Evolutionary conservation across 2,888 invertebrate species (phyloP), one percentile per base, ranked within the genome.

Genomic region (Aradus depressus): DNA sequence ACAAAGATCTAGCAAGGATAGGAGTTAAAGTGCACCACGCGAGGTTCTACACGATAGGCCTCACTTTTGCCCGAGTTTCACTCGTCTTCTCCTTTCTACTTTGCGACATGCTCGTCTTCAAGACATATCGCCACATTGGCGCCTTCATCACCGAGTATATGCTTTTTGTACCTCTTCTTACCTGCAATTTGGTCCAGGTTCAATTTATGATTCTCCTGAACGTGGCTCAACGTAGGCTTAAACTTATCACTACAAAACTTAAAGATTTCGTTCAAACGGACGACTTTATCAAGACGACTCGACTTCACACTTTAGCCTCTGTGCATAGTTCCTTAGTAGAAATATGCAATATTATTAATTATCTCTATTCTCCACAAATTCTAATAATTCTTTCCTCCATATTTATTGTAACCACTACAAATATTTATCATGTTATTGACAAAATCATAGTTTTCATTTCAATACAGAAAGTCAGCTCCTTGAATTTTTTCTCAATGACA

Each of bases 361-460:
- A 39, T 16, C 39, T 56, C 3, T 56, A 56, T 39, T 42, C 53
- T 3, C 42, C 50, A n/a, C 56, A 56, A 31, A 56, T 56, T 23
- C 41, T 56, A 4, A 49, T 53, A 14, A 53, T 53, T n/a, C 35
- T 56, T 23, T 51, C 53, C 1, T 53, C 53, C 2, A 53, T 56
- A 18, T 56, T 56, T 28, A 53, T 53, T 21, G 42, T 53, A 32
- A 48, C 32, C 16, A 56, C 56, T 2, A 49, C 56, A 26, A 56
- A 56, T 49, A 42, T 53, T 21, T 56, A 56, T 39, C 56, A 56
- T 32, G 50, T 56, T 2, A 53, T 56, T n/a, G 56, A 56, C 23
- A 56, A 53, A 32, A 50, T 50, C 3, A 41, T 51, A 10, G 31
- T 34, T 6, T 45, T 51, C 12, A 34, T 55, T 16, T 12, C 35